Conservation (phyloP, 1,140 invertebrate genomes). For the Laupala kohalensis region DNA sequence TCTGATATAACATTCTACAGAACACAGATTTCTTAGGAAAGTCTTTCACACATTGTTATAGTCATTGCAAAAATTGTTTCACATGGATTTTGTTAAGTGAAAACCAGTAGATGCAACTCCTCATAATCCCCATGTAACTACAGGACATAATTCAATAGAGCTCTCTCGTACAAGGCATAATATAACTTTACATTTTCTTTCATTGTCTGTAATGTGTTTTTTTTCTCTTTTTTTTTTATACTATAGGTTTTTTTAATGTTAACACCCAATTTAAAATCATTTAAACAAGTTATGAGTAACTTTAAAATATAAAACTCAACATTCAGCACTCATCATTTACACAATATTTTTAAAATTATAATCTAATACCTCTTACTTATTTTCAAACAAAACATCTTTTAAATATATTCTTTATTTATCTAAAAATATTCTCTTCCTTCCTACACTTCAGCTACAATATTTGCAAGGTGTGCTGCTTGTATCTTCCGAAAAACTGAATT, state of each 20-base stretch:
- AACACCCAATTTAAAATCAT: not conserved
- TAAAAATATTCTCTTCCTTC: not conserved
- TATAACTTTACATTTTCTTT: too few relatives aligned
- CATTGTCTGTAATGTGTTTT: too few relatives aligned
- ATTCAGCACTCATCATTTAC: not conserved
- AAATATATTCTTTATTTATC: not conserved
- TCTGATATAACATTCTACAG: too few relatives aligned
- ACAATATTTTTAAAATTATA: not conserved
- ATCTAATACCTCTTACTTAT: not conserved
- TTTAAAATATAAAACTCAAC: not conserved
- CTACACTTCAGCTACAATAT: not conserved
- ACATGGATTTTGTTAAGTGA: too few relatives aligned
- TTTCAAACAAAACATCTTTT: not conserved
- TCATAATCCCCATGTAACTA: too few relatives aligned
- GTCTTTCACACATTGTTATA: too few relatives aligned
- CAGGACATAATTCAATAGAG: too few relatives aligned
- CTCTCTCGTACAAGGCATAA: too few relatives aligned
- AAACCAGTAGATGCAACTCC: too few relatives aligned
- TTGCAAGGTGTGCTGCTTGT: not conserved
- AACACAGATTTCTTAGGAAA: too few relatives aligned
- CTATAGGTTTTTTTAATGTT: not conserved
- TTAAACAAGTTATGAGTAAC: not conserved
- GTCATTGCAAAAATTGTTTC: too few relatives aligned
- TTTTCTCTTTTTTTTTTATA: too few relatives aligned
- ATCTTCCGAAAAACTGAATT: not conserved